A percentile compares a stretch with the other conserved stretches of the same genome.
phyloP scores from a whole-genome alignment of 92 coral and sea anemone genomes.

The Blastomussa wellsi region DNA sequence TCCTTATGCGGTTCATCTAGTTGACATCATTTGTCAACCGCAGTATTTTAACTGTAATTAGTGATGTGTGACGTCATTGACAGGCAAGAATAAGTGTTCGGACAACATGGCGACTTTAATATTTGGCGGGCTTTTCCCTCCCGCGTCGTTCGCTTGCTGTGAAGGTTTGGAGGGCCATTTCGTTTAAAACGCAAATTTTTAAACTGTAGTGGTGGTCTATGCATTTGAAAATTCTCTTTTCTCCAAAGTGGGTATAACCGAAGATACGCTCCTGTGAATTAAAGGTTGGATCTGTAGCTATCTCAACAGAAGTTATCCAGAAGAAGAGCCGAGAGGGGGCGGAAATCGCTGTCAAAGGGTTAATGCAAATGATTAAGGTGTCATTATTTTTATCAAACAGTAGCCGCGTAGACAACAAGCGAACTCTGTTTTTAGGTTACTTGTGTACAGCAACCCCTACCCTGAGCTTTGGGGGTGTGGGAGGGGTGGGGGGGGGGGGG shows the following conservation, averaged over 20 bases:
- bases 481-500: no score
- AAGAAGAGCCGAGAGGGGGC: no score
- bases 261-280: background rate
- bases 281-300: no score
- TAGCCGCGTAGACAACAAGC: background rate
- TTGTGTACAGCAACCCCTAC: no score
- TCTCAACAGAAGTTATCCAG: no score
- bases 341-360: background rate
- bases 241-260: background rate
- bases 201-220: background rate
- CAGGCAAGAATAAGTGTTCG: background rate
- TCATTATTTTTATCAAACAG: background rate
- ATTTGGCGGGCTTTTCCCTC: conserved; percentile 9
- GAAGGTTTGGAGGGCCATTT: no score
- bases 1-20: conserved; percentile 8
- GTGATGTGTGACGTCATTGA: conserved; percentile 32
- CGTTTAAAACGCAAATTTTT: background rate
- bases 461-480: no score
- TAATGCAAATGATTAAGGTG: background rate
- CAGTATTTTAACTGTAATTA: conserved; percentile 3
- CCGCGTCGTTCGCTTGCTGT: background rate
- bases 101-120: background rate
- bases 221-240: background rate
- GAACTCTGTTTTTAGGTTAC: background rate
- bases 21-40: conserved; percentile 31